Conservation (phyloP, 1,140 invertebrate genomes). For the Gryon sp. region DNA sequence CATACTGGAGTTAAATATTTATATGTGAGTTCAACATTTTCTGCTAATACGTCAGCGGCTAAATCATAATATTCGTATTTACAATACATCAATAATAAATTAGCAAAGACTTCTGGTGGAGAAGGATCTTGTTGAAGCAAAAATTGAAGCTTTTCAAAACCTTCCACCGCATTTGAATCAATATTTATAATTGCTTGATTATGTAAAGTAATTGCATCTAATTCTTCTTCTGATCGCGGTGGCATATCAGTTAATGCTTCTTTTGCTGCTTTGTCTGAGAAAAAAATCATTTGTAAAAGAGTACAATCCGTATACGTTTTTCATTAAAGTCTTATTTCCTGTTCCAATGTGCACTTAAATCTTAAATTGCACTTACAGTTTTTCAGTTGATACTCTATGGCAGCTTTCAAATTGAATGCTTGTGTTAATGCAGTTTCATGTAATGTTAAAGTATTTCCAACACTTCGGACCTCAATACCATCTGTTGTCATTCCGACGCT, state of each 20-base stretch:
- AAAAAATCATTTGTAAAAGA: constrained; percentile 10
- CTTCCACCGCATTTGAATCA: constrained; percentile 92
- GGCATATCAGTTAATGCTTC: constrained; percentile 99
- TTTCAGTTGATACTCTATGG: constrained; percentile 98
- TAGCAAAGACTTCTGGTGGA: constrained; percentile 98
- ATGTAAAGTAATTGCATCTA: constrained; percentile 98
- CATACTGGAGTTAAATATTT: constrained; percentile 95
- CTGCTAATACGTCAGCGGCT: constrained; percentile 98
- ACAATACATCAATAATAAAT: constrained; percentile 96
- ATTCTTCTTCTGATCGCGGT: constrained; percentile 96
- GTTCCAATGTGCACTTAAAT: too few species aligned
- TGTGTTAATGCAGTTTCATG: constrained; percentile 98
- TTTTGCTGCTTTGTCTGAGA: constrained; percentile 90
- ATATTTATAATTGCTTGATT: constrained; percentile 98
- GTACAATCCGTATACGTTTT: neutral
- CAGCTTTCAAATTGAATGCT: constrained; percentile 99
- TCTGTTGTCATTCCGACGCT: constrained; percentile 99
- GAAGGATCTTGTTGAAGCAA: constrained; percentile 97
- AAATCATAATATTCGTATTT: constrained; percentile 99
- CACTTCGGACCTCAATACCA: constrained; percentile 96
- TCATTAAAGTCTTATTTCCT: neutral
- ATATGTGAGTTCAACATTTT: constrained; percentile 98
- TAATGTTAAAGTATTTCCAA: constrained; percentile 97
- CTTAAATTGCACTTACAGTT: constrained; percentile 83
- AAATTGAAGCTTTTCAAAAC: constrained; percentile 98